Percentiles rank a stretch among this genome's conserved stretches.
phyloP scores from a whole-genome alignment of 2,113 vertebrate genomes.

The Callithrix jacchus region DNA sequence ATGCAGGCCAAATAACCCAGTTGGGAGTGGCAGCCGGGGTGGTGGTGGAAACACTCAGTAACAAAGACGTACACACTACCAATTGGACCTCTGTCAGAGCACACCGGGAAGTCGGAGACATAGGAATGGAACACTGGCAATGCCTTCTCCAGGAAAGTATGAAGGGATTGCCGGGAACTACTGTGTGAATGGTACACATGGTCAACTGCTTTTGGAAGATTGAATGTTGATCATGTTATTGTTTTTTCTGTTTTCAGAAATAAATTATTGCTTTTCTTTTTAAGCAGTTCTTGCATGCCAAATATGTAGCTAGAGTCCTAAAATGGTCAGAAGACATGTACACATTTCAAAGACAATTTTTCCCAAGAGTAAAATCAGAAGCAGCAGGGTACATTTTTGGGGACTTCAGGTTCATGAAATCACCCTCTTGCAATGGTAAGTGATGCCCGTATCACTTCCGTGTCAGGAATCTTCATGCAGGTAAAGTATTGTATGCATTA shows the following conservation, averaged over 20 bases:
- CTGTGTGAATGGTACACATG: neutral
- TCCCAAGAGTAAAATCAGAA: neutral
- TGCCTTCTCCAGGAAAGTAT: neutral
- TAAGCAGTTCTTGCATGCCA: neutral
- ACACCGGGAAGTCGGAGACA: neutral
- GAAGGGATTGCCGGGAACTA: accelerated
- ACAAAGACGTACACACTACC: no score
- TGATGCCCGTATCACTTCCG: neutral
- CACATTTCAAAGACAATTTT: neutral
- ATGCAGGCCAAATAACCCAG: neutral
- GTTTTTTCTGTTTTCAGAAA: neutral
- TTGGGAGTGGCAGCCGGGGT: neutral
- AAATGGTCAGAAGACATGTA: neutral
- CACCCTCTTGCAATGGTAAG: neutral
- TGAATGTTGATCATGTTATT: no score
- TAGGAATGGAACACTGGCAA: neutral
- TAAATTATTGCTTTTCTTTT: neutral
- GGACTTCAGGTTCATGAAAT: neutral
- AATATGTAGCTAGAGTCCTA: neutral
- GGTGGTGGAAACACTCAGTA: neutral
- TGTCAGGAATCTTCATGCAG: neutral
- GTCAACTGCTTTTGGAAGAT: neutral
- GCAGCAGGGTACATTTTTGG: neutral
- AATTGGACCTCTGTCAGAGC: neutral
- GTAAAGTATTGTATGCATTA: neutral